Evolutionary conservation across 2,888 invertebrate species (phyloP), one percentile per base, ranked within the genome.

Genomic region (Lycophotia porphyrea): DNA sequence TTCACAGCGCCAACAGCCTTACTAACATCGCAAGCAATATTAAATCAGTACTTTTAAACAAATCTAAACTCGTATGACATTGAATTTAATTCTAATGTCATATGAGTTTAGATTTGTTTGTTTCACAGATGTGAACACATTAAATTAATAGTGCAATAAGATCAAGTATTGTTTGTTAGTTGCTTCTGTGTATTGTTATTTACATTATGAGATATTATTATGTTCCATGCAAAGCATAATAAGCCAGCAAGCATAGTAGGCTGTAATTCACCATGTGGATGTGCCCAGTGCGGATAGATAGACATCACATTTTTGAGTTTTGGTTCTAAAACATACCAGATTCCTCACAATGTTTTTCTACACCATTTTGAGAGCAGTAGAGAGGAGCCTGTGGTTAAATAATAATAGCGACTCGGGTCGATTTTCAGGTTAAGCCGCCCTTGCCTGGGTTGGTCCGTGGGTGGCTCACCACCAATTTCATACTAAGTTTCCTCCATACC

Each of bases 161-260:
- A 24, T 68, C 55, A 75, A 58, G 11, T 78, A n/a, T 58, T 39
- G 39, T 66, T 44, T n/a, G 39, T n/a, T 36, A 58, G 36, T 78
- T 39, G 47, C 34, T 76, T 39, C 13, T 34, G n/a, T 31, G 27
- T 13, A 44, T 34, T 68, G 55, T 34, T 27, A 13, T 71, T 78
- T 60, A 2, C 8, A 39, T 18, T 24, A 63, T 24, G 24, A 21
- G 39, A 60, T 76, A n/a, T 18, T 74, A 75, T 75, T 47, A 61
- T n/a, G 8, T 36, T 42, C 2, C 47, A 21, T 27, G 55, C 7
- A 55, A 18, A 27, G 55, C 15, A 55, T 7, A 27, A 13, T 52
- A n/a, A n/a, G n/a, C n/a, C n/a, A n/a, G n/a, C n/a, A n/a, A n/a
- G n/a, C n/a, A n/a, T n/a, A n/a, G 49, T 49, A 9, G 49, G 7